A percentile compares a stretch with the other conserved stretches of the same genome.
phyloP scores from a whole-genome alignment of 2,797 vertebrate species.

The Lycodopsis pacificus region DNA sequence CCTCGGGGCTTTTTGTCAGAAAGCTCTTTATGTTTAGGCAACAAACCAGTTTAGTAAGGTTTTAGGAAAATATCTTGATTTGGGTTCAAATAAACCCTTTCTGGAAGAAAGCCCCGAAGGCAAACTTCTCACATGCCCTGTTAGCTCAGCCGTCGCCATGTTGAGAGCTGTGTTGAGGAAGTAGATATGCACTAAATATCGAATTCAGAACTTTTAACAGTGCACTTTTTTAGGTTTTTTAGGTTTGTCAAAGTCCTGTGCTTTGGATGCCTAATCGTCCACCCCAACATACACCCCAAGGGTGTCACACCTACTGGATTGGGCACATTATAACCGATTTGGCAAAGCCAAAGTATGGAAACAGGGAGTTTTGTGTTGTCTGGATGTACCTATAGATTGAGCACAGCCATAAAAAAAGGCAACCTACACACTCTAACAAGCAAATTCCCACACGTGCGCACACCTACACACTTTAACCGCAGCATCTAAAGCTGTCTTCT shows the following conservation, averaged over 20 bases:
- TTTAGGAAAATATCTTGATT: background rate
- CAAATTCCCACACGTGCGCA: background rate
- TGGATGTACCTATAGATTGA: conserved; percentile 31
- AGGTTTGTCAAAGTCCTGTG: background rate
- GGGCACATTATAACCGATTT: background rate
- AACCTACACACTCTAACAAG: conserved; percentile 12
- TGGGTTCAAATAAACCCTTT: background rate
- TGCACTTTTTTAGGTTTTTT: background rate
- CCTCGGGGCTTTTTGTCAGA: background rate
- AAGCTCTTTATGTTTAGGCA: background rate
- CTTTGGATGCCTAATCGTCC: background rate
- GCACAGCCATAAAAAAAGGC: conserved; percentile 8
- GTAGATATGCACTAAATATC: background rate
- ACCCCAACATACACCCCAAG: background rate
- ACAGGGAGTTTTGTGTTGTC: conserved; percentile 15
- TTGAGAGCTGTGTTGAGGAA: background rate
- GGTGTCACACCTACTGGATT: background rate
- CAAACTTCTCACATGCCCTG: background rate
- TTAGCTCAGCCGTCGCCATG: background rate
- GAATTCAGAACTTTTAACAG: background rate
- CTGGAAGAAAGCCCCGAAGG: background rate
- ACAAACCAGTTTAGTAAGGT: background rate
- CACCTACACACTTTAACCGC: conserved; percentile 46
- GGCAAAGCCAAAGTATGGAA: conserved; percentile 2
- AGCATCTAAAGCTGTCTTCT: conserved; percentile 55